Percentiles rank a stretch among this genome's conserved stretches.
Conservation (phyloP, 2,797 vertebrate genomes). For the Pogoniulus pusillus region DNA sequence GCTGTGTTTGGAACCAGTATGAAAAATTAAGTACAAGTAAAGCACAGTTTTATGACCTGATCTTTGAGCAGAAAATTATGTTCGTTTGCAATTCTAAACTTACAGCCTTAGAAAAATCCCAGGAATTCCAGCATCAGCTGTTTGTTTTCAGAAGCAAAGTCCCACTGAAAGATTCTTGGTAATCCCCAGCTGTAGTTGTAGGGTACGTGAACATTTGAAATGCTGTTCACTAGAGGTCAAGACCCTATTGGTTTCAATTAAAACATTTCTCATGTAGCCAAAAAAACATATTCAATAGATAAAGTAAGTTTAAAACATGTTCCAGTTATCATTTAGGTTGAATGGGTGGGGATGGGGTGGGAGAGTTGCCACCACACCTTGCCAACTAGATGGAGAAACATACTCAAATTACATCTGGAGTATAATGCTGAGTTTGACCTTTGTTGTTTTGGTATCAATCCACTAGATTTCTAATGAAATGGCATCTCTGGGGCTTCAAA, state of each 20-base stretch:
- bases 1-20: neutral
- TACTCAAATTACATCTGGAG: neutral
- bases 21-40: neutral
- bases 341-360: too few relatives aligned
- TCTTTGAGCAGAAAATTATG: conserved; percentile 49
- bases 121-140: conserved; percentile 76
- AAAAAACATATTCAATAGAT: neutral
- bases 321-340: neutral
- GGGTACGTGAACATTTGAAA: conserved; percentile 72
- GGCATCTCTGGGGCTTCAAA: conserved; percentile 6
- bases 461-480: neutral
- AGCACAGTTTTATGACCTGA: neutral
- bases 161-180: conserved; percentile 74
- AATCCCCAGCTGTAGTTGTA: conserved; percentile 66
- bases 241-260: neutral
- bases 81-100: conserved; percentile 61
- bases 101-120: conserved; percentile 69
- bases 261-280: neutral
- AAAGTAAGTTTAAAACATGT: neutral
- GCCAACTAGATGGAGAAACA: neutral
- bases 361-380: neutral
- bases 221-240: conserved; percentile 40
- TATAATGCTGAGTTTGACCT: neutral
- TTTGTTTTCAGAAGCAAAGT: conserved; percentile 77
- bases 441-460: conserved; percentile 5